Evolutionary conservation across 2,113 vertebrate genomes (phyloP).

Genomic region (Ctenomys sociabilis): DNA sequence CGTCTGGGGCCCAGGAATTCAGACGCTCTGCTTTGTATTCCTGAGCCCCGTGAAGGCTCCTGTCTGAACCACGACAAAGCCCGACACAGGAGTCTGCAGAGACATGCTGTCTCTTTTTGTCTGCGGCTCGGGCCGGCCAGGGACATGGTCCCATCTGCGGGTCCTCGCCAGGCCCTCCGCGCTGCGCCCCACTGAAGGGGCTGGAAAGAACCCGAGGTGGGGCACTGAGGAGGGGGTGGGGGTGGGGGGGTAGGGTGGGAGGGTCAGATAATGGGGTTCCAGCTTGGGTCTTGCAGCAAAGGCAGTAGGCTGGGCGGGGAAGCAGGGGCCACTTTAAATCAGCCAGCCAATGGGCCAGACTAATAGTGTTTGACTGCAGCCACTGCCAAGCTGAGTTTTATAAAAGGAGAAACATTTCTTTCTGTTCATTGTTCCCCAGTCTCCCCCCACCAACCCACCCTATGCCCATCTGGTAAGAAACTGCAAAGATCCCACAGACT

Average conservation of each 20-base stretch:
- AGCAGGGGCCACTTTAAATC: slow-evolving; percentile 47
- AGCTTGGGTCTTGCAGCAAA: not conserved
- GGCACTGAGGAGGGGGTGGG: not conserved
- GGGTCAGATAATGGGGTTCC: not conserved
- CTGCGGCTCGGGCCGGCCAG: slow-evolving; percentile 74
- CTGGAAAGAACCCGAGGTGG: not conserved
- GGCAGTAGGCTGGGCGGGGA: not conserved
- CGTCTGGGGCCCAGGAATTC: slow-evolving; percentile 84
- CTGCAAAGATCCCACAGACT: not conserved
- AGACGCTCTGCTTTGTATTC: slow-evolving; percentile 88
- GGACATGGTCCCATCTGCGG: slow-evolving; percentile 59
- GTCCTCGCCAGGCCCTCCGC: not conserved
- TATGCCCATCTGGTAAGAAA: slow-evolving; percentile 55
- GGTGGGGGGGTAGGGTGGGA: not conserved
- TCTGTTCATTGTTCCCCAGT: slow-evolving; percentile 44
- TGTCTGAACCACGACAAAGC: slow-evolving; percentile 87
- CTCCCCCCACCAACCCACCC: not conserved
- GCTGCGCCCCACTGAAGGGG: not conserved
- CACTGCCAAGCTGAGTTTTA: slow-evolving; percentile 41
- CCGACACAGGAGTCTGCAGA: slow-evolving; percentile 80
- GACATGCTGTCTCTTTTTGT: slow-evolving; percentile 86
- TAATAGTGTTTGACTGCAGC: not conserved
- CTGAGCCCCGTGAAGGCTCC: slow-evolving; percentile 84
- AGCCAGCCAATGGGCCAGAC: slow-evolving; percentile 30
- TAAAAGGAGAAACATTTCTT: slow-evolving; percentile 40